A percentile compares a stretch with the other conserved stretches of the same genome.
Evolutionary conservation across 2,888 invertebrate species (phyloP).

Genomic region (Cheilosia vulpina): DNA sequence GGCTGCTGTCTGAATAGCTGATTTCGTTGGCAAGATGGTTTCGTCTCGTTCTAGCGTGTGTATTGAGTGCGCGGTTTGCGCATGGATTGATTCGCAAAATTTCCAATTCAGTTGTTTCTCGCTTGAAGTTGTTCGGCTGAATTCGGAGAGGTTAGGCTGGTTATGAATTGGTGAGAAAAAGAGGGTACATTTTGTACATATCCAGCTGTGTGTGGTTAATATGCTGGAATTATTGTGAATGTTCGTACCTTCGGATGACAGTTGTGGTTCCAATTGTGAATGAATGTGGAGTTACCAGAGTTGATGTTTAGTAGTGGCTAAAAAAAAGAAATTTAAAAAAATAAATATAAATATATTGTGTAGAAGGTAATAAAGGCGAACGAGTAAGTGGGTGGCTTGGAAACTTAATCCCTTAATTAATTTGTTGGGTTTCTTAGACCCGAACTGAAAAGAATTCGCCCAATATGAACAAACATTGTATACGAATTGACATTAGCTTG

Average conservation of each 20-base stretch:
- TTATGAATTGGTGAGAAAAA: constrained; percentile 49
- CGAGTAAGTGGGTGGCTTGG: too few relatives aligned
- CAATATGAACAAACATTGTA: too few relatives aligned
- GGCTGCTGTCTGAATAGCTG: constrained; percentile 56
- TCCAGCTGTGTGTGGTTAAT: constrained; percentile 29
- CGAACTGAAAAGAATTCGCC: too few relatives aligned
- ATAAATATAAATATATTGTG: background rate
- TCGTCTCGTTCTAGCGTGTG: constrained; percentile 27
- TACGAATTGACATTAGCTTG: too few relatives aligned
- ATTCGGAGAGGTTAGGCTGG: constrained; percentile 56
- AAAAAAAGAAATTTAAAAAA: constrained; percentile 3
- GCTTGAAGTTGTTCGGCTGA: constrained; percentile 45
- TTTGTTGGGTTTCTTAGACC: too few relatives aligned
- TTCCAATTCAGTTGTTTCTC: constrained; percentile 65
- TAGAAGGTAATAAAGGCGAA: too few relatives aligned
- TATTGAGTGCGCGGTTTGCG: constrained; percentile 13
- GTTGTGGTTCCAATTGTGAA: constrained; percentile 64
- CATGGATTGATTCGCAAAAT: constrained; percentile 27
- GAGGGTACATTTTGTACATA: constrained; percentile 47
- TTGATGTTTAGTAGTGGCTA: constrained; percentile 31
- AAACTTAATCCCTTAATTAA: too few relatives aligned
- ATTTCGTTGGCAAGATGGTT: constrained; percentile 11
- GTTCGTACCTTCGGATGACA: constrained; percentile 43
- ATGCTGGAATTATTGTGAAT: constrained; percentile 49
- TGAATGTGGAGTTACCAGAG: constrained; percentile 62